Evolutionary conservation across 1,140 invertebrate genomes (phyloP).

Genomic region (Lamellibrachia luymesi): DNA sequence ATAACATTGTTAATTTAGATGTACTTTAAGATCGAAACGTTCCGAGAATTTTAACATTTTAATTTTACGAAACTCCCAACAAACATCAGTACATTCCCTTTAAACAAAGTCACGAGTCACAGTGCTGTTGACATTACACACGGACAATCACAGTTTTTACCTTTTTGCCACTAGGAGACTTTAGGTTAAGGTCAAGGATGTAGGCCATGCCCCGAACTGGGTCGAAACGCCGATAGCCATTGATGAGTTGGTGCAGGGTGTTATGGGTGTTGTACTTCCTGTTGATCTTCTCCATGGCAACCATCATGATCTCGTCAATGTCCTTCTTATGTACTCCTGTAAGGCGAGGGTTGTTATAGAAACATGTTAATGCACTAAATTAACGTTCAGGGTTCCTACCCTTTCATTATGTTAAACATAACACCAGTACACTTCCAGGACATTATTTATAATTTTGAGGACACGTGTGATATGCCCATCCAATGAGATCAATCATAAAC

Average conservation of each 20-base stretch:
- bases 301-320: slow-evolving; percentile 68
- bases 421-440: too few relatives aligned
- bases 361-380: background rate
- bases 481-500: too few relatives aligned
- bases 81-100: too few relatives aligned
- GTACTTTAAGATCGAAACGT: too few relatives aligned
- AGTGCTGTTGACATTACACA: background rate
- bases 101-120: background rate
- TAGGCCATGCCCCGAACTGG: slow-evolving; percentile 86
- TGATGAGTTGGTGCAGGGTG: slow-evolving; percentile 60
- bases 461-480: too few relatives aligned
- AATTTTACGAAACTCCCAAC: background rate
- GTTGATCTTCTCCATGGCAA: slow-evolving; percentile 62
- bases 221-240: slow-evolving; percentile 84
- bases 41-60: slow-evolving; percentile 1
- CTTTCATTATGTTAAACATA: too few relatives aligned
- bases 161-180: slow-evolving; percentile 47
- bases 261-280: slow-evolving; percentile 60
- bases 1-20: too few relatives aligned
- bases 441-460: too few relatives aligned
- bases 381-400: background rate
- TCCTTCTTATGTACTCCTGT: slow-evolving; percentile 66
- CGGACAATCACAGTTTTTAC: slow-evolving; percentile 4
- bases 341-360: background rate
- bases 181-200: slow-evolving; percentile 71